phyloP scores from a whole-genome alignment of 2,888 invertebrate genomes.

The Seira sanloemensis region DNA sequence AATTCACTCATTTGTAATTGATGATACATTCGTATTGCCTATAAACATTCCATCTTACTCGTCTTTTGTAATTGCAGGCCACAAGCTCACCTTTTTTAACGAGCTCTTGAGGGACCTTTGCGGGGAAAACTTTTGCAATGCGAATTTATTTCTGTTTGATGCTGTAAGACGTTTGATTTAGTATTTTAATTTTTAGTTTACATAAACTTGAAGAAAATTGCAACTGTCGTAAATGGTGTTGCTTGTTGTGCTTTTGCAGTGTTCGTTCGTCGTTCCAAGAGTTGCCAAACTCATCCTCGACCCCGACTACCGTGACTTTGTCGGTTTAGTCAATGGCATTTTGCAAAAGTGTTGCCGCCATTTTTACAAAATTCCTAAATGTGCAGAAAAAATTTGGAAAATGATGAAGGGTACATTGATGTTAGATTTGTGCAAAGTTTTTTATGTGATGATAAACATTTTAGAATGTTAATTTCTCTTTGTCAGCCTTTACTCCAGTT shows the following conservation, averaged over 20 bases:
- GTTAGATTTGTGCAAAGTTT: background rate
- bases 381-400: conserved; percentile 51
- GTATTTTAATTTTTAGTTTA: no score
- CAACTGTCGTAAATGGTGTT: no score
- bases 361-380: conserved; percentile 48
- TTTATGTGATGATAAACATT: background rate
- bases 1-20: no score
- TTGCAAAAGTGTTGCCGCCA: conserved; percentile 63
- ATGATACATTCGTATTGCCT: no score
- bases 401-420: conserved; percentile 55
- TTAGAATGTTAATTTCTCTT: background rate
- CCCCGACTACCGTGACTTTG: conserved; percentile 26
- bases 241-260: no score
- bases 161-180: conserved; percentile 53
- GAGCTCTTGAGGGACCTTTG: conserved; percentile 57
- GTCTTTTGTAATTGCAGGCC: conserved; percentile 49
- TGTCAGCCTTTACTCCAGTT: conserved; percentile 27
- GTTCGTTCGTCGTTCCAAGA: conserved; percentile 37
- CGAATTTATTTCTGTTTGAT: conserved; percentile 64
- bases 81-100: conserved; percentile 42
- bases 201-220: no score
- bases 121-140: conserved; percentile 32
- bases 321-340: conserved; percentile 41
- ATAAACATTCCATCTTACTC: no score
- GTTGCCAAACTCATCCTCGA: conserved; percentile 20